phyloP scores from a whole-genome alignment of 2,797 vertebrate species.

The Thripadectes ignobilis region DNA sequence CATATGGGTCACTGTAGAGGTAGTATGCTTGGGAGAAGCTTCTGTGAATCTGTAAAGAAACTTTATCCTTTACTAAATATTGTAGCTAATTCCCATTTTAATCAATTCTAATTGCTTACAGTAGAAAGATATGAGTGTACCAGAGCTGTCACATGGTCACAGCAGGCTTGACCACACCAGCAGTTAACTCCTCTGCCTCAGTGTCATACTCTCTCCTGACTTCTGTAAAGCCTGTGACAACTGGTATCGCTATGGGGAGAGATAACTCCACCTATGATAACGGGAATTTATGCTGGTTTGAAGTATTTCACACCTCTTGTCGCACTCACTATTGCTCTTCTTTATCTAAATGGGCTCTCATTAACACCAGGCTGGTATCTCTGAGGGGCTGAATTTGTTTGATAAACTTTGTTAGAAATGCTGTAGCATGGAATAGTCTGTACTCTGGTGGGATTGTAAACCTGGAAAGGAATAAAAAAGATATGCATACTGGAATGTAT shows the following conservation, averaged over 20 bases:
- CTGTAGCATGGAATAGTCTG: not conserved
- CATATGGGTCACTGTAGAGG: not conserved
- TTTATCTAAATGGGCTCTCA: slow-evolving; percentile 61
- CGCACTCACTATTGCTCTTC: slow-evolving; percentile 7
- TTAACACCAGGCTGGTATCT: slow-evolving; percentile 42
- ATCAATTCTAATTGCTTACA: not conserved
- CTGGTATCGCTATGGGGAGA: not conserved
- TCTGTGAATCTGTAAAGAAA: not conserved
- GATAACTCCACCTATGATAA: not conserved
- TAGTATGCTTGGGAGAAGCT: not conserved
- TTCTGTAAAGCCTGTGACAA: slow-evolving; percentile 7
- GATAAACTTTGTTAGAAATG: slow-evolving; percentile 34
- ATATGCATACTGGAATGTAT: not conserved
- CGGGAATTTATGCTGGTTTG: slow-evolving; percentile 12
- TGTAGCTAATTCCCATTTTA: not conserved
- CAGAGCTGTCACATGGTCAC: not conserved
- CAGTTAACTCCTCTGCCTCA: not conserved
- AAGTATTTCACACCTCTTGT: slow-evolving; percentile 49
- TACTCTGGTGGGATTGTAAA: not conserved
- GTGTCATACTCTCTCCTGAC: not conserved
- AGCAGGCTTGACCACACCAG: not conserved
- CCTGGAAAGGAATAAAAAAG: not conserved
- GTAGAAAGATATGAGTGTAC: not conserved
- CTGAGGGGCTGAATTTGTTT: not conserved
- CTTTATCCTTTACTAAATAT: not conserved